Percentiles rank a stretch among this genome's conserved stretches.
Conservation (phyloP, 2,113 vertebrate species). For the Daboia siamensis region DNA sequence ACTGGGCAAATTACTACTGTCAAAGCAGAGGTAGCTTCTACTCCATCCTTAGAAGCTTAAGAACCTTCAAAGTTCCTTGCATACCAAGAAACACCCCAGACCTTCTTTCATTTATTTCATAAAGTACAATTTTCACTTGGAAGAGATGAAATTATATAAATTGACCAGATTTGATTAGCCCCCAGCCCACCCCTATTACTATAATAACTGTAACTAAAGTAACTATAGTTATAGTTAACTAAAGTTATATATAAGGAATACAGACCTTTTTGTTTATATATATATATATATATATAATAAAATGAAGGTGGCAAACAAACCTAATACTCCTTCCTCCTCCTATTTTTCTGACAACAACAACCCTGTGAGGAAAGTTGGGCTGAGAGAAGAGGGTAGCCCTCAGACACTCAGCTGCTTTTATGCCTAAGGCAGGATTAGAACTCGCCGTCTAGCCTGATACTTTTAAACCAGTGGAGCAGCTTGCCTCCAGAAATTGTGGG, state of each 20-base stretch:
- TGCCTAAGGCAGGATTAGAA: neutral
- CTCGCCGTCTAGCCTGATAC: neutral
- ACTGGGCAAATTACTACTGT: slow-evolving; percentile 29
- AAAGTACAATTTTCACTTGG: slow-evolving; percentile 11
- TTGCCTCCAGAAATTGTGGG: too few relatives aligned
- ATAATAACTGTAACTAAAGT: neutral
- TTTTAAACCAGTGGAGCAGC: neutral
- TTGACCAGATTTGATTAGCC: neutral
- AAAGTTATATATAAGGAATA: too few relatives aligned
- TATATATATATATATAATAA: neutral
- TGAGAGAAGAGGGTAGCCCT: neutral
- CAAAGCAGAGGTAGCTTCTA: slow-evolving; percentile 10
- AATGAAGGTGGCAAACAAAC: neutral
- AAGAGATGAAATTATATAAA: slow-evolving; percentile 14
- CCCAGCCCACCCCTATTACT: neutral
- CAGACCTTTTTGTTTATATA: too few relatives aligned
- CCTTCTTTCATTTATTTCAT: slow-evolving; percentile 11
- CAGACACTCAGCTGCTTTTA: neutral
- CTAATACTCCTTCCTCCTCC: neutral
- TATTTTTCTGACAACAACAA: neutral
- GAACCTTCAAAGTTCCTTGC: neutral
- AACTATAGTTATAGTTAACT: neutral
- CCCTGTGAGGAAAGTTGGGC: neutral
- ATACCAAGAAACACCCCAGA: neutral
- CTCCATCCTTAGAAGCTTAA: slow-evolving; percentile 12